Base-by-base conservation (phyloP, 2,888 invertebrate species). In the Aspidiotus destructor region DNA sequence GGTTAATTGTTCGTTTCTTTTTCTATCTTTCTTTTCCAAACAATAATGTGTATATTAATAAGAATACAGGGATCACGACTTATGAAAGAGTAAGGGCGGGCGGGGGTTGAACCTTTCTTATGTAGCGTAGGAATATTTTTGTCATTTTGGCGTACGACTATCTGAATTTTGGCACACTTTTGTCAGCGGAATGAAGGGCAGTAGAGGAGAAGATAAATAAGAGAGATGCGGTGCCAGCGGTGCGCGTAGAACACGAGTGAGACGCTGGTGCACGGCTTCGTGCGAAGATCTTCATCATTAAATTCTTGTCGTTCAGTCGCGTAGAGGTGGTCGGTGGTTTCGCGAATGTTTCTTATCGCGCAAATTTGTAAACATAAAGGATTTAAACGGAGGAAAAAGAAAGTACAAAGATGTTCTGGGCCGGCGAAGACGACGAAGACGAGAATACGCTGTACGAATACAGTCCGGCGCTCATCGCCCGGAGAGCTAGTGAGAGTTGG, bases 401-500 rank as follows among this genome's bases (percentile, higher is more conserved):
- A 28, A 28, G 28, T 28, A 28, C 5, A 28, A 60, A 17, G 69
- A 73, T 73, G 73, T 80, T 76, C 74, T 89, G 88, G 88, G 82
- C 84, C 75, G 87, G 86, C 77, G 85, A 86, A 76, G 86, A 86
- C 72, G 84, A 85, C 65, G 87, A 87, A 73, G 89, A 89, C 74
- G 90, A 90, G 76, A 91, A 91, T 75, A 90, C 89, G 77, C 89
- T 89, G 74, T 82, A 91, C 74, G 83, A 89, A 83, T 91, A 87
- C 80, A 91, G 91, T 75, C 92, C 92, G 72, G 92, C 92, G 71
- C 82, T 92, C 72, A 83, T 92, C 80, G 91, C 92, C 71, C 81
- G 92, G 73, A 81, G 92, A 73, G 92, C 92, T 62, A 89, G 89
- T 17, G 91, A 91, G 78, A 90, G 90, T 77, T 92, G 92, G 91